Percentiles rank a stretch among this genome's conserved stretches.
Evolutionary conservation across 2,888 invertebrate species (phyloP).

Genomic region (Tetragonisca angustula): DNA sequence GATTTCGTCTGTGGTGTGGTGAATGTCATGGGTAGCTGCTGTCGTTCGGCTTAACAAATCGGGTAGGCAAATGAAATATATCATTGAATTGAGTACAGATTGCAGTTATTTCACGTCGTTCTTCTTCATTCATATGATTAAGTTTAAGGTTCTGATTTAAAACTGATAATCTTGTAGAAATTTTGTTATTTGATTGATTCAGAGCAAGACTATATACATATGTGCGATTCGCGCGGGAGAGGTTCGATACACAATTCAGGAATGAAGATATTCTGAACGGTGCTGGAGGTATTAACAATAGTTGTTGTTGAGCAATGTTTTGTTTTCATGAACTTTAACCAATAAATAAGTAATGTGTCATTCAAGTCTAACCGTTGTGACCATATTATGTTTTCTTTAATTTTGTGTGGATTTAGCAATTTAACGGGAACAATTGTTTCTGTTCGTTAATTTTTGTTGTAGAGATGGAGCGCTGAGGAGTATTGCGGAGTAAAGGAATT

Average conservation of each 20-base stretch:
- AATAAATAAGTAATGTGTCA: neutral
- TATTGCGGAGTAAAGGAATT: constrained; percentile 1
- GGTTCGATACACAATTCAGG: constrained; percentile 18
- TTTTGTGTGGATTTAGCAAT: neutral
- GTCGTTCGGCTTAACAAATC: no score
- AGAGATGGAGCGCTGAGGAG: neutral
- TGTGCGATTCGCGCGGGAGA: neutral
- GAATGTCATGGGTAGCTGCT: no score
- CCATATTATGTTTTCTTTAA: constrained; percentile 10
- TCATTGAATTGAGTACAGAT: no score
- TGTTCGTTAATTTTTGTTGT: constrained; percentile 11
- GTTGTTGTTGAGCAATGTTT: neutral
- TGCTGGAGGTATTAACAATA: constrained; percentile 7
- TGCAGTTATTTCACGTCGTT: no score
- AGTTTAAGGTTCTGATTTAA: no score
- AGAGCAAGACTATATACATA: no score
- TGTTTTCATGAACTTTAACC: constrained; percentile 5
- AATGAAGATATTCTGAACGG: constrained; percentile 4
- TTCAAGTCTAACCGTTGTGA: neutral
- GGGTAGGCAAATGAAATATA: no score
- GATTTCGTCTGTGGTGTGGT: no score
- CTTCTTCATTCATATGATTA: no score
- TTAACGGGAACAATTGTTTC: constrained; percentile 22
- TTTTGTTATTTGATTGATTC: no score
- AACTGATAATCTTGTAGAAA: no score